Percentiles rank a stretch among this genome's conserved stretches.
These are phyloP conservation scores for Philhelius pedissequus DNA, from an alignment of 2,888 invertebrate species.

Conservation along the genomic window DNA sequence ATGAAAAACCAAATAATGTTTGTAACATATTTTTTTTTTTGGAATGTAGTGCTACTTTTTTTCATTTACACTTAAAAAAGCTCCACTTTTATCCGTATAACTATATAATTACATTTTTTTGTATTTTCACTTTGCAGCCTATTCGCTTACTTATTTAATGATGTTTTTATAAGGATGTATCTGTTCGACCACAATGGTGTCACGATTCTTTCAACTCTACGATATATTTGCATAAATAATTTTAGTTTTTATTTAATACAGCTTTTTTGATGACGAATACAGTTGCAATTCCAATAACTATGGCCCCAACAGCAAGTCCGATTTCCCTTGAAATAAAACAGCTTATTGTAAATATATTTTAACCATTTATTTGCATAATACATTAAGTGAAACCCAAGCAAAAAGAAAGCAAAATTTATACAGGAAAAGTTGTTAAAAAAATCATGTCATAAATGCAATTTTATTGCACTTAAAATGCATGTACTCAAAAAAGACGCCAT, in stretches of 20 bases:
- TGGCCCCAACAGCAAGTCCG: constrained; percentile 73
- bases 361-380: constrained; percentile 73
- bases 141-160: background rate
- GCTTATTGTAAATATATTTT: constrained; percentile 68
- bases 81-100: background rate
- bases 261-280: constrained; percentile 71
- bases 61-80: background rate
- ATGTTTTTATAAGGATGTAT: background rate
- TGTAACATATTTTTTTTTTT: no score
- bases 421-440: background rate
- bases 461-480: no score
- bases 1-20: no score
- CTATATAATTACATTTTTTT: background rate
- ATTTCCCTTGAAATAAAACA: constrained; percentile 71
- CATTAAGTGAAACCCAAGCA: constrained; percentile 68
- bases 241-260: constrained; percentile 35
- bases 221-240: background rate
- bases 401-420: background rate
- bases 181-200: background rate
- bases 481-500: constrained; percentile 3
- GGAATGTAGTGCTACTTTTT: background rate
- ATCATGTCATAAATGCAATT: background rate
- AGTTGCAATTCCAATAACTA: constrained; percentile 73
- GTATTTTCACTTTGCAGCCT: background rate
- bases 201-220: background rate